These are phyloP conservation scores for Leucania comma DNA, from an alignment of 2,888 invertebrate genomes.

Conservation along the genomic window DNA sequence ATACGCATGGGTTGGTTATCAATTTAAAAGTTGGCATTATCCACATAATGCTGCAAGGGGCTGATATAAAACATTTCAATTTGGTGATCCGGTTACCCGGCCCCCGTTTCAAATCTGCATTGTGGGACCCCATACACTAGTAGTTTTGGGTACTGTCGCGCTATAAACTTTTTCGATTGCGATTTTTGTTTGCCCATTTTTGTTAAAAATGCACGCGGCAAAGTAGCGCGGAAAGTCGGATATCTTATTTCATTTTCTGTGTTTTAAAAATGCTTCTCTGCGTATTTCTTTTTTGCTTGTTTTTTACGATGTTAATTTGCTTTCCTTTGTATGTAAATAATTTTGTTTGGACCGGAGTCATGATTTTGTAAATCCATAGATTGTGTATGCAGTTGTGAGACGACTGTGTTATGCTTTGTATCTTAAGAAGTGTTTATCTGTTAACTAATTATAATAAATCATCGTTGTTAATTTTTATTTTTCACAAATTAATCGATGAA, in stretches of 20 bases:
- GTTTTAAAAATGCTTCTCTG: constrained; percentile 41
- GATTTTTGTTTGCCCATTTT: constrained; percentile 36
- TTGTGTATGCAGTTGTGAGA: constrained; percentile 17
- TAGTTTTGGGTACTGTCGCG: constrained; percentile 83
- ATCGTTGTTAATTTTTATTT: too few relatives aligned
- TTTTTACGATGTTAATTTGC: constrained; percentile 42
- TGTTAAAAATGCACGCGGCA: constrained; percentile 51
- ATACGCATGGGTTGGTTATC: constrained; percentile 87
- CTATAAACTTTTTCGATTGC: constrained; percentile 50
- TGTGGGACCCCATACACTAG: constrained; percentile 88
- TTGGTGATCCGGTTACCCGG: constrained; percentile 89
- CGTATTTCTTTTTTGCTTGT: constrained; percentile 25
- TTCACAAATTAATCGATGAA: too few relatives aligned
- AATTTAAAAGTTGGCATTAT: constrained; percentile 89
- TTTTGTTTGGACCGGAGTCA: constrained; percentile 22
- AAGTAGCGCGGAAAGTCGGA: constrained; percentile 38
- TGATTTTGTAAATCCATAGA: constrained; percentile 42
- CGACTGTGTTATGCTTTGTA: constrained; percentile 1
- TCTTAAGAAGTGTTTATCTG: neutral
- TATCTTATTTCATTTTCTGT: constrained; percentile 57
- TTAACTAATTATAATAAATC: neutral
- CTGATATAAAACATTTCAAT: constrained; percentile 90
- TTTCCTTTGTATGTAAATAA: constrained; percentile 54
- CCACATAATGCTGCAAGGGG: constrained; percentile 83
- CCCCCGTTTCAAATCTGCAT: constrained; percentile 87